Percentiles rank a stretch among this genome's conserved stretches.
phyloP scores from a whole-genome alignment of 1,140 invertebrate species.

The Ctenoplectra terminalis region DNA sequence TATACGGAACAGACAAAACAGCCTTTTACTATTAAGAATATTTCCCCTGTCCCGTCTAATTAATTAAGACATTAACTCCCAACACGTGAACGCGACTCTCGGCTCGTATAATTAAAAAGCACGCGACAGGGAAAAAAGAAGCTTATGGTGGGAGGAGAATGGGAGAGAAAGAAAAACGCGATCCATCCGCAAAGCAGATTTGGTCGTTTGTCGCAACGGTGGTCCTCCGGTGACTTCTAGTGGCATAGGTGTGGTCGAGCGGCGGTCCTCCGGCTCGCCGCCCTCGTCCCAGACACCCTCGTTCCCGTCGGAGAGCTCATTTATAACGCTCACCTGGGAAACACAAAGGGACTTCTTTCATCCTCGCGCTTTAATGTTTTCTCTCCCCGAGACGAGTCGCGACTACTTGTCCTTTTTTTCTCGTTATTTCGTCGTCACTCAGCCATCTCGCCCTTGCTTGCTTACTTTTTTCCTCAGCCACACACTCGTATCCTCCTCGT shows the following conservation, averaged over 20 bases:
- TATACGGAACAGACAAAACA: too few relatives aligned
- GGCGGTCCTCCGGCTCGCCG: conserved; percentile 32
- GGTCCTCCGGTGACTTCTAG: conserved; percentile 73
- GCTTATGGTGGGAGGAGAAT: not conserved
- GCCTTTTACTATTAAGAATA: conserved; percentile 12
- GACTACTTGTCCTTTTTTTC: conserved; percentile 59
- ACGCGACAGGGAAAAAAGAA: not conserved
- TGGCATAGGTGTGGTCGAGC: conserved; percentile 79
- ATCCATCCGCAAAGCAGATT: conserved; percentile 66
- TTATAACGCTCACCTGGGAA: conserved; percentile 81
- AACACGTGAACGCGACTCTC: not conserved
- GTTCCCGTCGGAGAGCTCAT: conserved; percentile 73
- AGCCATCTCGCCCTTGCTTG: not conserved
- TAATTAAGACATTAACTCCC: conserved; percentile 27
- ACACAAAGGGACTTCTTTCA: conserved; percentile 80
- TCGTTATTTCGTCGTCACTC: conserved; percentile 61
- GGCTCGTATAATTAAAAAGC: conserved; percentile 18
- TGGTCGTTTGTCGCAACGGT: conserved; percentile 71
- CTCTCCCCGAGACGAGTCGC: conserved; percentile 52
- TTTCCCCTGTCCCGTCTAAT: conserved; percentile 14
- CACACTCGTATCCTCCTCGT: not conserved
- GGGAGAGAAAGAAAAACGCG: conserved; percentile 17
- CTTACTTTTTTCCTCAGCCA: conserved; percentile 25
- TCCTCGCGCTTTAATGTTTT: conserved; percentile 72
- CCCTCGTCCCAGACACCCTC: conserved; percentile 51